Base-by-base conservation (phyloP, 2,888 invertebrate genomes). In the Priapulus caudatus region DNA sequence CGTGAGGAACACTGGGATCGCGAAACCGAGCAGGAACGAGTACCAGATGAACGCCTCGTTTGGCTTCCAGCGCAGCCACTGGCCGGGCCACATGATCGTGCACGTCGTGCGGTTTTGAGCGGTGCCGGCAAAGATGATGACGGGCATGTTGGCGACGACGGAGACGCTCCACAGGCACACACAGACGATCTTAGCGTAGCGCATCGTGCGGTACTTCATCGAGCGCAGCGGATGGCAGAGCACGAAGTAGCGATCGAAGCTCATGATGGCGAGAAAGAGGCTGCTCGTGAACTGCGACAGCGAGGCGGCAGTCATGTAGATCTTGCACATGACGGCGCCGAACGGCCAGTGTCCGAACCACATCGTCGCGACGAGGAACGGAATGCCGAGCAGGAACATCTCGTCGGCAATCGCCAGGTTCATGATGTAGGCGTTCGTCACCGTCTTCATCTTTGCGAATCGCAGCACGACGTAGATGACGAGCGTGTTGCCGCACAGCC, bases 151-250 rank as follows among this genome's bases (percentile, higher is more conserved):
- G 33, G 33, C 33, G 10, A 33, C 10, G 10, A 33, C 86, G 51
- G 88, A 89, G 15, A 83, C 81, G 0, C 81, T 79, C 91, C 91
- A 91, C 2, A 90, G 89, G 4, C 84, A 79, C 10, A 83, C 74
- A 0, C 89, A 86, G 0, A 91, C 88, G 16, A 3, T 4, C 80
- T 72, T 73, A 0, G 90, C 88, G 47, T 90, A 87, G 61, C 85
- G 78, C 0, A 90, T 87, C 0, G 90, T 90, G 19, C 91, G 79
- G 69, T 86, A 79, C 59, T 84, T 81, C 0, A 87, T 85, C 16
- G 90, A 86, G 0, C 83, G 83, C 60, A 91, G 90, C 0, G 91
- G 90, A 74, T 33, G 33, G n/a, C 33, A 33, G 10, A 33, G 33
- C 10, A 33, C 10, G n/a, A 33, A 33, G 33, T 33, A 33, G 10